Percentiles rank a stretch among this genome's conserved stretches.
Conservation (phyloP, 2,113 vertebrate genomes). For the Malurus alboscapulatus region DNA sequence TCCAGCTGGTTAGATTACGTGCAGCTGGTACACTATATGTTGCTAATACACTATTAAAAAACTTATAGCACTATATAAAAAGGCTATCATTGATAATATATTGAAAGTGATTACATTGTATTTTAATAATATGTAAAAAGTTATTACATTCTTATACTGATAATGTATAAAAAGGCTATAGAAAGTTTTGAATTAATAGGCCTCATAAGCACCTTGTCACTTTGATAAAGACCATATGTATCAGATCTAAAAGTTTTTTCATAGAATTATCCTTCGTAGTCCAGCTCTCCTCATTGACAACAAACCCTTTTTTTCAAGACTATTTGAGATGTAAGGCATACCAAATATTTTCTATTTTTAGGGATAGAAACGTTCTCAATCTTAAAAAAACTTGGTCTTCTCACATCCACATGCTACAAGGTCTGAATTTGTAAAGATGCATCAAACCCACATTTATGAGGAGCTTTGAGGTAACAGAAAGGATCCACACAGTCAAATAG, state of each 20-base stretch:
- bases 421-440: background rate
- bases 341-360: background rate
- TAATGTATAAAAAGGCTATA: too few relatives aligned
- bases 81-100: too few relatives aligned
- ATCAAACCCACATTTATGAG: background rate
- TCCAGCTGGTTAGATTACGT: too few relatives aligned
- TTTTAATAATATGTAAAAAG: too few relatives aligned
- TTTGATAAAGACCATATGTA: too few relatives aligned
- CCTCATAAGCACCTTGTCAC: too few relatives aligned
- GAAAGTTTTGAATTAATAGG: too few relatives aligned
- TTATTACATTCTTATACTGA: too few relatives aligned
- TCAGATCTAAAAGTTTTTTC: background rate
- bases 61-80: too few relatives aligned
- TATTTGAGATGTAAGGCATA: background rate
- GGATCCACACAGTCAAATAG: background rate
- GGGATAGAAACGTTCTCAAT: background rate
- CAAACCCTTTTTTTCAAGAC: background rate
- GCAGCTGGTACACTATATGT: too few relatives aligned
- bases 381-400: background rate
- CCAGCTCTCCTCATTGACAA: background rate
- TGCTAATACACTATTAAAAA: too few relatives aligned
- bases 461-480: background rate
- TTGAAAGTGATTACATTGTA: too few relatives aligned
- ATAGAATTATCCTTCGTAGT: background rate
- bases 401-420: rapidly evolving